Conservation (phyloP, 2,113 vertebrate genomes). For the Meles meles region DNA sequence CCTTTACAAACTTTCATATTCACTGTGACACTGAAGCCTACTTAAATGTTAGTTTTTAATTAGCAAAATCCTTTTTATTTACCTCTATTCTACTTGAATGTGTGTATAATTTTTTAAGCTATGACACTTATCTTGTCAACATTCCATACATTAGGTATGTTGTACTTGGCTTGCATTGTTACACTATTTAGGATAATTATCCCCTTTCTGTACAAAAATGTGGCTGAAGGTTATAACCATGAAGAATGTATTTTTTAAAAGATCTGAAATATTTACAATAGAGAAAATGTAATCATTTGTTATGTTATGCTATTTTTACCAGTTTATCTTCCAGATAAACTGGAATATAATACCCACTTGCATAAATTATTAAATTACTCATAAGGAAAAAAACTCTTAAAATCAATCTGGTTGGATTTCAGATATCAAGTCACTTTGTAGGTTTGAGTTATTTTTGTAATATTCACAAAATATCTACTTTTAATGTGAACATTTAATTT, state of each 20-base stretch:
- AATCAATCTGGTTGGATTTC: background rate
- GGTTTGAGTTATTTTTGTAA: background rate
- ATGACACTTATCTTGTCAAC: background rate
- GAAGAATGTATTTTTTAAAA: constrained; percentile 29
- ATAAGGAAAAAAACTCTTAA: background rate
- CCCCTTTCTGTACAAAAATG: background rate
- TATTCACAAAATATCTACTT: constrained; percentile 8
- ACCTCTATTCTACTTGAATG: background rate
- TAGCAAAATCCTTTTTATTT: constrained; percentile 3
- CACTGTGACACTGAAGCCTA: background rate
- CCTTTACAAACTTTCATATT: background rate
- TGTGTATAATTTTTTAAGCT: background rate
- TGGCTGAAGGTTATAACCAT: background rate
- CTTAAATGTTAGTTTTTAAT: background rate
- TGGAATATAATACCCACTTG: constrained; percentile 38
- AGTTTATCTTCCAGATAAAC: background rate
- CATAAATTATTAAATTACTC: constrained; percentile 33
- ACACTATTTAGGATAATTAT: background rate
- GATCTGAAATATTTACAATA: background rate
- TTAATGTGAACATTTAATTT: constrained; percentile 9
- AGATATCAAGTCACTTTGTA: background rate
- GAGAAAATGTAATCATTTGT: background rate
- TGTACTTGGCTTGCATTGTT: background rate
- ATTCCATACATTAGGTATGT: background rate
- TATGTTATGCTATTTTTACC: background rate